Conservation (phyloP, 2,888 invertebrate genomes). For the Piscicola geometra region DNA sequence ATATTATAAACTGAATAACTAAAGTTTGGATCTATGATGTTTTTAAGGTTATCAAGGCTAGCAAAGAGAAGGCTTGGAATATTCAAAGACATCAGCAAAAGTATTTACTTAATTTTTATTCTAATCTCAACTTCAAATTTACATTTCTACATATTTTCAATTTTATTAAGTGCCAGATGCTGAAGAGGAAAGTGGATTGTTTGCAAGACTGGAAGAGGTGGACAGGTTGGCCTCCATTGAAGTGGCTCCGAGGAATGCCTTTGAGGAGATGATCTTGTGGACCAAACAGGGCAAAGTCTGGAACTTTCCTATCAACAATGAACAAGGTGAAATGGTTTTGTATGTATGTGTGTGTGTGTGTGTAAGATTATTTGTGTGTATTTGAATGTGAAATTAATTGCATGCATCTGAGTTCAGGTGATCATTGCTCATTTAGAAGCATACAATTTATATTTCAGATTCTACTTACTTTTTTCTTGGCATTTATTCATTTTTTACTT, state of each 20-base stretch:
- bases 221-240: constrained; percentile 27
- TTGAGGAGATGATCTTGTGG: constrained; percentile 88
- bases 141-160: not conserved
- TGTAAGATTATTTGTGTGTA: no score
- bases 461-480: no score
- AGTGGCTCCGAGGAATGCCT: constrained; percentile 74
- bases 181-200: constrained; percentile 26
- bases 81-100: not conserved
- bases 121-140: not conserved
- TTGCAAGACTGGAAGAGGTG: constrained; percentile 36
- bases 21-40: no score
- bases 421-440: no score
- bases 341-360: no score
- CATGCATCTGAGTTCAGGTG: no score
- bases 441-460: no score
- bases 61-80: not conserved
- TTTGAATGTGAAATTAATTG: no score
- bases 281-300: constrained; percentile 90
- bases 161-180: not conserved
- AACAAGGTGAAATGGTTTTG: constrained; percentile 75
- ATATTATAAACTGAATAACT: no score
- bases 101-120: not conserved
- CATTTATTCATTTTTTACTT: not conserved
- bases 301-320: constrained; percentile 95
- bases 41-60: not conserved